Percentiles rank a stretch among this genome's conserved stretches.
Evolutionary conservation across 92 coral and sea anemone genomes (phyloP).

Genomic region (Diadumene lineata): DNA sequence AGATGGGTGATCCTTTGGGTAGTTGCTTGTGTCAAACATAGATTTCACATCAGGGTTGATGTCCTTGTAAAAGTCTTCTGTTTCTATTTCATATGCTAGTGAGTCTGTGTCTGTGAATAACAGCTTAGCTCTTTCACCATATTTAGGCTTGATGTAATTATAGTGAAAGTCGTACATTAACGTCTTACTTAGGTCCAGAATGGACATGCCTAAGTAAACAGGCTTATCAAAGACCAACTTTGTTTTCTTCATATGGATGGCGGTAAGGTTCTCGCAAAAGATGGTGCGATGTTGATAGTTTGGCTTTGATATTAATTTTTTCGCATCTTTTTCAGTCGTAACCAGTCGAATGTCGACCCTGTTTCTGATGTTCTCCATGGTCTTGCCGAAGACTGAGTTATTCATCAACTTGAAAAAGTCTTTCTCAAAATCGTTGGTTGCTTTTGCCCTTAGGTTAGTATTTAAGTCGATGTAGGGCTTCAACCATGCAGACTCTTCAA

Average conservation of each 20-base stretch:
- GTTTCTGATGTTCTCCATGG: constrained; percentile 50
- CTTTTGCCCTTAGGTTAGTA: constrained; percentile 25
- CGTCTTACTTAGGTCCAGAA: constrained; percentile 39
- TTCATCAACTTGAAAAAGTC: constrained; percentile 39
- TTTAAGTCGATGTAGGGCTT: constrained; percentile 32
- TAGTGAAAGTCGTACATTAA: constrained; percentile 44
- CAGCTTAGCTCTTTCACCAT: constrained; percentile 17
- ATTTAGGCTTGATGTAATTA: constrained; percentile 24
- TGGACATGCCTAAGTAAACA: constrained; percentile 36
- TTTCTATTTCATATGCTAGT: constrained; percentile 27
- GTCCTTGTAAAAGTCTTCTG: constrained; percentile 50
- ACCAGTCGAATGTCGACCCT: constrained; percentile 43
- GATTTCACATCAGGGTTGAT: constrained; percentile 30
- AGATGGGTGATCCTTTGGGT: constrained; percentile 35
- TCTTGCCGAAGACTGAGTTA: constrained; percentile 45
- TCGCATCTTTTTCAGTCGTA: constrained; percentile 26
- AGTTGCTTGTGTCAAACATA: constrained; percentile 44
- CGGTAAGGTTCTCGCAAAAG: constrained; percentile 38
- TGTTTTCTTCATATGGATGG: constrained; percentile 42
- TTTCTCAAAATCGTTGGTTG: constrained; percentile 42
- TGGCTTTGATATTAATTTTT: constrained; percentile 40
- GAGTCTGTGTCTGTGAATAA: constrained; percentile 36
- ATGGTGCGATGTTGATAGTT: constrained; percentile 45
- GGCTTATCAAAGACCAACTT: constrained; percentile 34
- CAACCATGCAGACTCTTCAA: constrained; percentile 28